Evolutionary conservation across 1,140 invertebrate species (phyloP).

Genomic region (Ditylenchus dipsaci): DNA sequence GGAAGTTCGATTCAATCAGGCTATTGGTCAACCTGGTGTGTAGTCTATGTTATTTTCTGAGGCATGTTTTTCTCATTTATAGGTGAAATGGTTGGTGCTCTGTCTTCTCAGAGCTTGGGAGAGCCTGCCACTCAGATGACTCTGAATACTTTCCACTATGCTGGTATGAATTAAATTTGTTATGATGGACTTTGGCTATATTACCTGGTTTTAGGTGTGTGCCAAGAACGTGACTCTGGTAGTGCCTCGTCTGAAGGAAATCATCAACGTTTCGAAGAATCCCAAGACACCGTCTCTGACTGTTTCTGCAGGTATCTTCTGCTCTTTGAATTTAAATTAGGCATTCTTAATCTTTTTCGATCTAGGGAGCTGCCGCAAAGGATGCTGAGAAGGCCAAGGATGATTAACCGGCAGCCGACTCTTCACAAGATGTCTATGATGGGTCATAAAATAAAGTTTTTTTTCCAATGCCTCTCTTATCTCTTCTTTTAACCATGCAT

Average conservation of each 20-base stretch:
- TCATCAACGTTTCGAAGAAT: constrained; percentile 99
- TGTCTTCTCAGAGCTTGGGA: constrained; percentile 97
- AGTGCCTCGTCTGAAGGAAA: constrained; percentile 84
- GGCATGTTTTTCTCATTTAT: no score
- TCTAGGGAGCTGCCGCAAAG: no score
- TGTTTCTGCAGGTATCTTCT: no score
- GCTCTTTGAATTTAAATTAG: no score
- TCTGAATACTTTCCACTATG: constrained; percentile 99
- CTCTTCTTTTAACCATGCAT: constrained; percentile 60
- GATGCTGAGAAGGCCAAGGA: no score
- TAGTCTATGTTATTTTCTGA: no score
- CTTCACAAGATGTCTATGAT: constrained; percentile 99
- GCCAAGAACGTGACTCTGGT: constrained; percentile 99
- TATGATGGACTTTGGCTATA: no score
- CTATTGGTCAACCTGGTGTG: constrained; percentile 70
- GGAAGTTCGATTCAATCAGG: constrained; percentile 93
- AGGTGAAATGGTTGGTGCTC: constrained; percentile 97
- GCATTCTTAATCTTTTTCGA: no score
- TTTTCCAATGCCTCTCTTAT: not conserved
- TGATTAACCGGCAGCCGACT: constrained; percentile 98
- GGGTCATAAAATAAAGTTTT: constrained; percentile 87
- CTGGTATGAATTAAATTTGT: constrained; percentile 1
- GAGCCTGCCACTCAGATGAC: no score
- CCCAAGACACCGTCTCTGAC: no score
- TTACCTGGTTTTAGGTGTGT: constrained; percentile 92